Percentiles rank a stretch among this genome's conserved stretches.
These are phyloP conservation scores for Microplitis demolitor DNA, from an alignment of 1,140 invertebrate species.

Conservation along the genomic window DNA sequence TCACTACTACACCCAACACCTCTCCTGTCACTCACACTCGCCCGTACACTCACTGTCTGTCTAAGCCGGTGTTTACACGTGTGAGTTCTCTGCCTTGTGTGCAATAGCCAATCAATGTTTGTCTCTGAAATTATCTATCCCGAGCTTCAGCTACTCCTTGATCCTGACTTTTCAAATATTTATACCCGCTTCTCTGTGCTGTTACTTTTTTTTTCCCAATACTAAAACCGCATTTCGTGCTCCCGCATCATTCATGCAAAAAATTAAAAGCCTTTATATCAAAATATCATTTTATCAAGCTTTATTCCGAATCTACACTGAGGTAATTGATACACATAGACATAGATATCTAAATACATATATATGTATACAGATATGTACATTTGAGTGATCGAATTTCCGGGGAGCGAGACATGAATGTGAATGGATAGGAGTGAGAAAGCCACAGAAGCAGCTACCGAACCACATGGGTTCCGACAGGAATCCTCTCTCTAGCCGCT, in stretches of 20 bases:
- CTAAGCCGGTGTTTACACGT: too few relatives aligned
- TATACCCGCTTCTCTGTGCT: too few relatives aligned
- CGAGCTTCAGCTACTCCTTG: too few relatives aligned
- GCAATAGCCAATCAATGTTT: too few relatives aligned
- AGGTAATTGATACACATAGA: slow-evolving; percentile 10
- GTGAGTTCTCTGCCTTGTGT: too few relatives aligned
- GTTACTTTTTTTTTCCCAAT: too few relatives aligned
- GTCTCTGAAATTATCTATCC: too few relatives aligned
- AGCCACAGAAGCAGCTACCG: not conserved
- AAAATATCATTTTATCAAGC: slow-evolving; percentile 3
- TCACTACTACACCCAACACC: not conserved
- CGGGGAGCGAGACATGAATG: not conserved
- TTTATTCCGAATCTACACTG: not conserved
- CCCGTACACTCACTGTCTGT: too few relatives aligned
- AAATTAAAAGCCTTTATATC: not conserved
- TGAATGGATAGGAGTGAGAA: not conserved
- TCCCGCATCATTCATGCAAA: not conserved
- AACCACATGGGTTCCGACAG: not conserved
- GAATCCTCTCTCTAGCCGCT: not conserved
- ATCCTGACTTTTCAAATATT: too few relatives aligned
- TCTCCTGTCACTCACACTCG: too few relatives aligned
- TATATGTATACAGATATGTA: not conserved
- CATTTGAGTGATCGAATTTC: not conserved
- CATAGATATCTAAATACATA: not conserved
- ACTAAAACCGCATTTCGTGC: too few relatives aligned